A percentile compares a stretch with the other conserved stretches of the same genome.
phyloP scores from a whole-genome alignment of 1,140 invertebrate genomes.

The Heliconius congener region DNA sequence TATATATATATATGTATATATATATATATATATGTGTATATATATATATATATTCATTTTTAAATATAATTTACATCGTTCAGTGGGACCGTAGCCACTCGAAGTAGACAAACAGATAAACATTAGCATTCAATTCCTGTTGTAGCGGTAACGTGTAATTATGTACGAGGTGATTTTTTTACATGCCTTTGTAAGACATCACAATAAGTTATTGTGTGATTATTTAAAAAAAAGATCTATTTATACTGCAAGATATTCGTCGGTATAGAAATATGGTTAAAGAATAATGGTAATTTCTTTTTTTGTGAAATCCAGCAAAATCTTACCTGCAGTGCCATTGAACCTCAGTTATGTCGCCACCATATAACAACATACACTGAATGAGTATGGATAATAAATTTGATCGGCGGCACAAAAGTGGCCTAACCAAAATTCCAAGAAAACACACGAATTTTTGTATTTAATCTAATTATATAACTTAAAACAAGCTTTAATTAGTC shows the following conservation, averaged over 20 bases:
- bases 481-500: background rate
- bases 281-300: background rate
- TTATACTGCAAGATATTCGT: background rate
- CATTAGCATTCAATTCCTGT: constrained; percentile 20
- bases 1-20: too few species aligned
- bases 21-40: too few species aligned
- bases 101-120: background rate
- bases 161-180: constrained; percentile 16
- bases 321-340: constrained; percentile 29
- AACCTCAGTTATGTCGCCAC: constrained; percentile 24
- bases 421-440: background rate
- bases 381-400: constrained; percentile 5
- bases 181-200: constrained; percentile 9
- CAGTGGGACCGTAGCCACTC: background rate
- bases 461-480: background rate
- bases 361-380: constrained; percentile 30
- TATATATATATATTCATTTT: too few species aligned
- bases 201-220: constrained; percentile 7
- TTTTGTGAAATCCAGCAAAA: constrained; percentile 7
- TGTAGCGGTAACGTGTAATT: constrained; percentile 14
- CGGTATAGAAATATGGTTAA: background rate
- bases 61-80: background rate
- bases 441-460: background rate
- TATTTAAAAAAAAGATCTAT: background rate
- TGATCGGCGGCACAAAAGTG: background rate